Conservation (phyloP, 2,113 vertebrate species). For the Fregata magnificens region DNA sequence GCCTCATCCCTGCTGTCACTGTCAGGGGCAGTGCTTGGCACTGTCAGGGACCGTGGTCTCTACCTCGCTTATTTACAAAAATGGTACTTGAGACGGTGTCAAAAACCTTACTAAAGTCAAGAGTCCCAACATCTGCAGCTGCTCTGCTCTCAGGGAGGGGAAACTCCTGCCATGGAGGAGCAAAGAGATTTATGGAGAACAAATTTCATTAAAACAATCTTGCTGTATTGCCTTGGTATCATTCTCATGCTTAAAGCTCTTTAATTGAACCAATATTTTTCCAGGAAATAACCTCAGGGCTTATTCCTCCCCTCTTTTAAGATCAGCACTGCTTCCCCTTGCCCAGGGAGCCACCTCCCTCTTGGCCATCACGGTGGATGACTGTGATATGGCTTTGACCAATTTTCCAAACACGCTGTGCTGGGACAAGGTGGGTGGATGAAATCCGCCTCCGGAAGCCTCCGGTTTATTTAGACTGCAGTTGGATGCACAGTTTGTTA, state of each 20-base stretch:
- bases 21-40: not conserved
- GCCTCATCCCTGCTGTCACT: not conserved
- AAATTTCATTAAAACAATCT: not conserved
- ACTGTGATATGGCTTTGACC: not conserved
- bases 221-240: not conserved
- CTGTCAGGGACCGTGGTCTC: too few relatives aligned
- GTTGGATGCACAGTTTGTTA: not conserved
- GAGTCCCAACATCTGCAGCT: not conserved
- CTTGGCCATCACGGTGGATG: fast-evolving
- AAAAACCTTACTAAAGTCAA: not conserved
- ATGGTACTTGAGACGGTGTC: not conserved
- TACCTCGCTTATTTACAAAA: not conserved
- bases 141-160: not conserved
- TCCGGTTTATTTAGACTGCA: not conserved
- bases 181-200: not conserved
- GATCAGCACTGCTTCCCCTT: not conserved
- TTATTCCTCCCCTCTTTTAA: not conserved
- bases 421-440: not conserved
- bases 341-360: not conserved
- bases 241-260: not conserved
- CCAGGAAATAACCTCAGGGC: not conserved
- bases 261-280: not conserved
- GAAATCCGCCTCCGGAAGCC: not conserved
- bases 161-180: not conserved
- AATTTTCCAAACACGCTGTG: not conserved